Evolutionary conservation across 2,113 vertebrate genomes (phyloP).

Genomic region (Suricata suricatta): DNA sequence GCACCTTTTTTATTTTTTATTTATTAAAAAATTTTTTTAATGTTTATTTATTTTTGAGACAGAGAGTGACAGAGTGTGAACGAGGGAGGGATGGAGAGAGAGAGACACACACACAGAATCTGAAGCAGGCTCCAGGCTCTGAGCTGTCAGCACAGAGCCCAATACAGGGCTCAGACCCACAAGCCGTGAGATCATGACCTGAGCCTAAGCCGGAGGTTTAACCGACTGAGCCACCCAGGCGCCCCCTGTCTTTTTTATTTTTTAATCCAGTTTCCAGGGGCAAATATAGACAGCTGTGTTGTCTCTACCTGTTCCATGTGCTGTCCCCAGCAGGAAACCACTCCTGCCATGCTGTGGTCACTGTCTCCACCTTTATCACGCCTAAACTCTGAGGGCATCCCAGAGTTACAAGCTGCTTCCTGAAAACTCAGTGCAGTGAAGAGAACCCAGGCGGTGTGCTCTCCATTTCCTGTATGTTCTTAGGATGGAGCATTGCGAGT

Average conservation of each 20-base stretch:
- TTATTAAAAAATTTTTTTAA: too few relatives aligned
- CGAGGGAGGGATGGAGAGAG: too few relatives aligned
- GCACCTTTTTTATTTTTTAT: too few relatives aligned
- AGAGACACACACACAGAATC: too few relatives aligned
- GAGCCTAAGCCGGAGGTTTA: too few relatives aligned
- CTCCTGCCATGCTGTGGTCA: background rate
- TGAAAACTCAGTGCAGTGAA: fast-evolving
- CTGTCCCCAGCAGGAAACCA: background rate
- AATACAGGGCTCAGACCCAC: too few relatives aligned
- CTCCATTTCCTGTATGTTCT: background rate
- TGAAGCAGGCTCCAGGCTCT: too few relatives aligned
- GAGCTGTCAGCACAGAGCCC: too few relatives aligned
- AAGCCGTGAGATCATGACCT: too few relatives aligned
- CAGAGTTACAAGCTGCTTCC: background rate
- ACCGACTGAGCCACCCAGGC: too few relatives aligned
- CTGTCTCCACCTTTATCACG: background rate
- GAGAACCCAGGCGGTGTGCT: background rate
- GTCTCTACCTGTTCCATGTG: background rate
- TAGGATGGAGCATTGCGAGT: background rate
- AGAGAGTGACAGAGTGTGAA: too few relatives aligned
- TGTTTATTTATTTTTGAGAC: too few relatives aligned
- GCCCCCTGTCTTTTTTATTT: background rate
- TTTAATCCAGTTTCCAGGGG: background rate
- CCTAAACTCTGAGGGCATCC: background rate
- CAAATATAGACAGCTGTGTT: background rate